phyloP scores from a whole-genome alignment of 2,888 invertebrate genomes.

The Drosophila macrospina region DNA sequence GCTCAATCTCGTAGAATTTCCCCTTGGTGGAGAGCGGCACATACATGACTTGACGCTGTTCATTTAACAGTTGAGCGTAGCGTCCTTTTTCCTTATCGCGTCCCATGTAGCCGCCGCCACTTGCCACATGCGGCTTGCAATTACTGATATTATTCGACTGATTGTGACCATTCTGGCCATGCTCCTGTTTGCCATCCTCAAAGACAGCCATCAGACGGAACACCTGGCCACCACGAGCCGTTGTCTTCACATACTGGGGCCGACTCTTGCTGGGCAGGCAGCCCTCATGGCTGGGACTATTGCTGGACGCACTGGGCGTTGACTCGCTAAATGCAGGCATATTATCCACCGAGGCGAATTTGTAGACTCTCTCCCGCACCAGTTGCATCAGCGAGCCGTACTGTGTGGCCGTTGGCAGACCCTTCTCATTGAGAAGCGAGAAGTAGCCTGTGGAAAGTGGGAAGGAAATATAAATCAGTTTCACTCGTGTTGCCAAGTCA shows the following conservation, averaged over 20 bases:
- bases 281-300: conserved; percentile 77
- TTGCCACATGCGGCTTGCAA: conserved; percentile 38
- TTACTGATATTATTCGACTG: conserved; percentile 27
- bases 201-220: conserved; percentile 91
- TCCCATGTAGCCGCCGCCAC: conserved; percentile 64
- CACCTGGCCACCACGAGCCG: conserved; percentile 90
- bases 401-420: conserved; percentile 88
- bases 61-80: conserved; percentile 91
- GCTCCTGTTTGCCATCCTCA: conserved; percentile 88
- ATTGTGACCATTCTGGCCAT: conserved; percentile 46
- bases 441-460: conserved; percentile 88
- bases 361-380: conserved; percentile 88
- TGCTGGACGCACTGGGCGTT: conserved; percentile 72
- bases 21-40: conserved; percentile 91
- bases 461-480: conserved; percentile 13
- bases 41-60: conserved; percentile 90
- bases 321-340: conserved; percentile 85
- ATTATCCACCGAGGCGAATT: conserved; percentile 85
- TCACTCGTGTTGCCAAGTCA: conserved; percentile 13
- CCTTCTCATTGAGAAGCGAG: conserved; percentile 89
- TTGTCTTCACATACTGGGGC: conserved; percentile 89
- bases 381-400: conserved; percentile 89
- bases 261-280: conserved; percentile 78
- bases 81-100: conserved; percentile 86
- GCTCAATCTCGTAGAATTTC: conserved; percentile 90